A percentile compares a stretch with the other conserved stretches of the same genome.
Conservation (phyloP, 2,113 vertebrate species). For the Spea bombifrons region DNA sequence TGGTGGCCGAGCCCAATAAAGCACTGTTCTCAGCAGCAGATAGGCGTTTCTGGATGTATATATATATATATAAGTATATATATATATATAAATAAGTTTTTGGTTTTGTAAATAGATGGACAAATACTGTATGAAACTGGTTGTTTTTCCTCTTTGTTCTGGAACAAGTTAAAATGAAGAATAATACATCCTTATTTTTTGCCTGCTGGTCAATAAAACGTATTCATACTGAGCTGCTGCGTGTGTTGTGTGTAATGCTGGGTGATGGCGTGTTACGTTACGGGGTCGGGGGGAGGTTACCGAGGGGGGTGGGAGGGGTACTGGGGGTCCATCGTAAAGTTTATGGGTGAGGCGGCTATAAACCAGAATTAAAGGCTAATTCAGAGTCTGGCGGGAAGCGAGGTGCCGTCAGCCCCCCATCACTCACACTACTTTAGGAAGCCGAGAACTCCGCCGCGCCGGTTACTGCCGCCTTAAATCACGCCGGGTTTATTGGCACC, state of each 20-base stretch:
- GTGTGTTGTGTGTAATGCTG: too few species aligned
- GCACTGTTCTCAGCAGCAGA: too few species aligned
- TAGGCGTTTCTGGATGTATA: too few species aligned
- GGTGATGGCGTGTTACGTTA: too few species aligned
- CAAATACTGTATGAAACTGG: conserved; percentile 19
- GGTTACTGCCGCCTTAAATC: background rate
- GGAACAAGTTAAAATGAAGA: conserved; percentile 20
- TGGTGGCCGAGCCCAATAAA: too few species aligned
- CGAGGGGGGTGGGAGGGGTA: background rate
- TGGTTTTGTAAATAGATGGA: conserved; percentile 25
- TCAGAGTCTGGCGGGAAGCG: too few species aligned
- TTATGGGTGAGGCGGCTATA: background rate
- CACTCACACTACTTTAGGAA: too few species aligned
- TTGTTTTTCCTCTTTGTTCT: conserved; percentile 10
- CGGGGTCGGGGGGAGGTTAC: background rate
- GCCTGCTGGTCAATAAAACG: conserved; percentile 45
- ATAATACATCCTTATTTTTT: conserved; percentile 26
- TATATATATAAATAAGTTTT: conserved; percentile 19
- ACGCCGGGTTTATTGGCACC: background rate
- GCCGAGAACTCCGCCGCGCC: background rate
- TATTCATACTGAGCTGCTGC: conserved; percentile 29
- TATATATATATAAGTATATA: conserved; percentile 3
- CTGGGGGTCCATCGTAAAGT: background rate
- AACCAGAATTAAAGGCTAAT: too few species aligned
- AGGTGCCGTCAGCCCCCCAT: too few species aligned